phyloP scores from a whole-genome alignment of 2,888 invertebrate genomes.

The Spisula subtruncata region DNA sequence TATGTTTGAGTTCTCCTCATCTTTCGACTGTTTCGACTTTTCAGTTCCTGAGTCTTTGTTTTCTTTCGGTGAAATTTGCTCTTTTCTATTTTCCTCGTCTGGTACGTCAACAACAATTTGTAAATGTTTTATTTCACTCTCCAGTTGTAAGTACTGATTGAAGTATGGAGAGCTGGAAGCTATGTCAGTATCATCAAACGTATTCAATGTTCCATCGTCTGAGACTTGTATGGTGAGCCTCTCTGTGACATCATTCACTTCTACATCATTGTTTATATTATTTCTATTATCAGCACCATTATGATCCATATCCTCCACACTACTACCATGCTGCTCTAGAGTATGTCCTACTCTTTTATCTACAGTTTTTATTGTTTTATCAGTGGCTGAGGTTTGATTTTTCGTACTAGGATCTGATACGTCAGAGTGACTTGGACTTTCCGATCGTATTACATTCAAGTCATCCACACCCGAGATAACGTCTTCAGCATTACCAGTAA shows the following conservation, averaged over 20 bases:
- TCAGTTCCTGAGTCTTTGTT: slow-evolving; percentile 66
- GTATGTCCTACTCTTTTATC: background rate
- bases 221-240: slow-evolving; percentile 6
- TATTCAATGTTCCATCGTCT: background rate
- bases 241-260: background rate
- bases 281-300: slow-evolving; percentile 23
- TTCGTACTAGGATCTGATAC: background rate
- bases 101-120: slow-evolving; percentile 70
- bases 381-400: background rate
- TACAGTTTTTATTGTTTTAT: background rate
- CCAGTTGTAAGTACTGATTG: slow-evolving; percentile 29
- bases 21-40: slow-evolving; percentile 62
- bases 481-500: background rate
- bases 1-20: slow-evolving; percentile 51
- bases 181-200: background rate
- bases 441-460: no score
- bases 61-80: slow-evolving; percentile 76
- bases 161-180: slow-evolving; percentile 23
- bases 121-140: slow-evolving; percentile 60
- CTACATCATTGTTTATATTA: slow-evolving; percentile 6
- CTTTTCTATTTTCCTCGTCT: slow-evolving; percentile 74
- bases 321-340: background rate
- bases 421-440: background rate
- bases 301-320: background rate
- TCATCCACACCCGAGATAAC: background rate